Evolutionary conservation across 2,888 invertebrate species (phyloP), one percentile per base, ranked within the genome.

Genomic region (Orthosia gothica): DNA sequence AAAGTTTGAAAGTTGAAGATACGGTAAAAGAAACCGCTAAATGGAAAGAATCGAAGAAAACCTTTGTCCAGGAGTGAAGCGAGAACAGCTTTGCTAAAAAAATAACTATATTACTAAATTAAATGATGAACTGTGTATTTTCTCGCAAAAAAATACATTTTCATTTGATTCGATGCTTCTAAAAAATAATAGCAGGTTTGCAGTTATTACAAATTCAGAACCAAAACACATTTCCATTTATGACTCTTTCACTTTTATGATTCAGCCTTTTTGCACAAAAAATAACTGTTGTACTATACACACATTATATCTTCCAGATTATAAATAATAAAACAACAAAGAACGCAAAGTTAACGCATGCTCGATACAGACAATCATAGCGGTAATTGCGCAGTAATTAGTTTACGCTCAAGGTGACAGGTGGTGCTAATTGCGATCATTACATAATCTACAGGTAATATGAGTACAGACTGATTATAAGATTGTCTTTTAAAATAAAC

Each of bases 321-420:
- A n/a, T 54, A 45, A 49, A 79, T 26, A 74, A 26, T 58, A 13
- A 58, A 40, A 9, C 13, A 74, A 64, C 52, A 81, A 64, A 76
- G 63, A 74, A 45, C 5, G 32, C 23, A n/a, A 32, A 58, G 32
- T 26, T 61, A 80, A 80, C 61, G 54, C 72, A 54, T 74, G 63
- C 58, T 32, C 32, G 57, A 55, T 67, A 61, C 59, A 68, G 23
- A 73, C 59, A 84, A 74, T 70, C 55, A 74, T 40, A 55, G 57
- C 57, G 47, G 69, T 59, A 70, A 74, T 50, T 84, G 62, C 70
- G 76, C 70, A 68, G 59, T 69, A 69, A 82, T 75, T 75, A 62
- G 82, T 65, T 74, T 26, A 75, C 50, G 64, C 54, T 81, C 66
- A 81, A 75, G 84, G 67, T 57, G 68, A 68, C 70, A 49, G 59